These are phyloP conservation scores for Atta cephalotes DNA, from an alignment of 1,140 invertebrate genomes.

Conservation along the genomic window DNA sequence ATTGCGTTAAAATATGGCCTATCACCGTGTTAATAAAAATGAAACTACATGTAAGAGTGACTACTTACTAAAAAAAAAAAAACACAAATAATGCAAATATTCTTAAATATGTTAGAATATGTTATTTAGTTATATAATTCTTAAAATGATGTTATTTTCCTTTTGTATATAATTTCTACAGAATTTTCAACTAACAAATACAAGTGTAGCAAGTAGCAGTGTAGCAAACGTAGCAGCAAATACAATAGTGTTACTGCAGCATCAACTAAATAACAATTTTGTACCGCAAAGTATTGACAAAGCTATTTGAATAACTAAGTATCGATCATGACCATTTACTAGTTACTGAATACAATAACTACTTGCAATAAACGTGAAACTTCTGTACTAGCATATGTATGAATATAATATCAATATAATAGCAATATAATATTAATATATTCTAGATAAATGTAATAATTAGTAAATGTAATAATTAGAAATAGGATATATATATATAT, in stretches of 20 bases:
- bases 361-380: constrained; percentile 20
- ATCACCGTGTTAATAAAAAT: constrained; percentile 1
- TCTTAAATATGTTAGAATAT: background rate
- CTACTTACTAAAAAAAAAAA: background rate
- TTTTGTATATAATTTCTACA: background rate
- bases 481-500: background rate
- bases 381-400: background rate
- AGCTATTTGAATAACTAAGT: constrained; percentile 48
- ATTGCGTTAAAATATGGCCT: constrained; percentile 28
- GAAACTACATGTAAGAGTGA: background rate
- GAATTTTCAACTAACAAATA: background rate
- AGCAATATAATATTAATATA: constrained; percentile 3
- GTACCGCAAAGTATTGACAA: constrained; percentile 1
- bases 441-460: constrained; percentile 37
- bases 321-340: constrained; percentile 25
- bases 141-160: background rate
- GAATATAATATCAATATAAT: background rate
- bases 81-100: background rate
- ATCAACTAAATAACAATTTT: background rate
- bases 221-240: background rate
- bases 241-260: background rate
- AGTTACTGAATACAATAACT: constrained; percentile 13
- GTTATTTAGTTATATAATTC: background rate
- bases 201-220: background rate
- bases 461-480: background rate